A percentile compares a stretch with the other conserved stretches of the same genome.
phyloP scores from a whole-genome alignment of 2,888 invertebrate genomes.

The Gibbula magus region DNA sequence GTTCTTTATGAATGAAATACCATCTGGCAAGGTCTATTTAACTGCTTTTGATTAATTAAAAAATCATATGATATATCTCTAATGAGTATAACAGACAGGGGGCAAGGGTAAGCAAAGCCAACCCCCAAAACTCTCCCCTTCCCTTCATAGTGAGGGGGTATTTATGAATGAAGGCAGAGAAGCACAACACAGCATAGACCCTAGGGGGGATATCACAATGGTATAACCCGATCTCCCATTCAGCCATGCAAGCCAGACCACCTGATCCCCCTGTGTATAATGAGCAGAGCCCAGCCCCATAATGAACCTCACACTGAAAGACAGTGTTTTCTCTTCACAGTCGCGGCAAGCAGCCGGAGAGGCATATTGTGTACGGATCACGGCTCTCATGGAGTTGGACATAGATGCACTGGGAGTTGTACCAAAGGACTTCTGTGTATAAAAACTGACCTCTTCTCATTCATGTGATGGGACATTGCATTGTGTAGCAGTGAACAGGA shows the following conservation, averaged over 20 bases:
- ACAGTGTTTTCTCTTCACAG: not conserved
- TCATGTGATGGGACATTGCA: not conserved
- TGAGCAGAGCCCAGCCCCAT: slow-evolving; percentile 2
- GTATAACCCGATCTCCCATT: slow-evolving; percentile 2
- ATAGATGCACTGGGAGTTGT: not conserved
- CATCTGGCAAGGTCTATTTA: too few relatives aligned
- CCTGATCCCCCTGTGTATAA: not conserved
- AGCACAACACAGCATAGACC: not conserved
- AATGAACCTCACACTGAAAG: slow-evolving; percentile 24
- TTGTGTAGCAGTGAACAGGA: not conserved
- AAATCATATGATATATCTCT: not conserved
- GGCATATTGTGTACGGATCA: not conserved
- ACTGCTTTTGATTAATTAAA: too few relatives aligned
- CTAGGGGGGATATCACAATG: not conserved
- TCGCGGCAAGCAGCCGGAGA: not conserved
- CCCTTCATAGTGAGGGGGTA: not conserved
- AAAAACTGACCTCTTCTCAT: not conserved
- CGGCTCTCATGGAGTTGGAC: not conserved
- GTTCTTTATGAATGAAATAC: too few relatives aligned
- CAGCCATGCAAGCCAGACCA: not conserved
- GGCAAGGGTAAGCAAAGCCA: too few relatives aligned
- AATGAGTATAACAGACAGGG: not conserved
- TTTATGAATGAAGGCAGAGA: not conserved
- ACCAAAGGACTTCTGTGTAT: not conserved
- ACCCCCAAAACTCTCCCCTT: not conserved